These are phyloP conservation scores for Ptyas mucosa DNA, from an alignment of 2,113 vertebrate species.

Conservation along the genomic window DNA sequence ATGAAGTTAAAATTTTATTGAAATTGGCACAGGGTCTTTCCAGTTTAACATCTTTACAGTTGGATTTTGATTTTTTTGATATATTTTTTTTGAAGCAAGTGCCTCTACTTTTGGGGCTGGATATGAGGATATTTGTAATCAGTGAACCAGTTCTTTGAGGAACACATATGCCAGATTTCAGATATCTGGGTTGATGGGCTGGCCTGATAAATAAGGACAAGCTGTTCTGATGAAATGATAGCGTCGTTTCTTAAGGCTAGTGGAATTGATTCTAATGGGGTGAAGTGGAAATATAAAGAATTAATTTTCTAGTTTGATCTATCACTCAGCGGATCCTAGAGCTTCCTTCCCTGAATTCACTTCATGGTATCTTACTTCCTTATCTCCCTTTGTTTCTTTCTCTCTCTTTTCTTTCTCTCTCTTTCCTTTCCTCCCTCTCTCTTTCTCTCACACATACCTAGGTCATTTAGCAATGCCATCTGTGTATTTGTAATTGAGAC, in stretches of 20 bases:
- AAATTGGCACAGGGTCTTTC: background rate
- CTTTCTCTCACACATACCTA: background rate
- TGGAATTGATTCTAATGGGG: background rate
- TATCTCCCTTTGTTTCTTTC: background rate
- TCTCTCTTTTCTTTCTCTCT: background rate
- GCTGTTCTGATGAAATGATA: background rate
- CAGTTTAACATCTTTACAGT: background rate
- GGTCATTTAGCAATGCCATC: background rate
- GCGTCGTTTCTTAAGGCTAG: background rate
- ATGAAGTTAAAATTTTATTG: background rate
- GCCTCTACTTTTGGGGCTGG: background rate
- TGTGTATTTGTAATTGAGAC: background rate
- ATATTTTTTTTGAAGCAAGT: background rate
- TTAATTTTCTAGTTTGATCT: background rate
- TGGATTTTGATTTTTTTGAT: background rate
- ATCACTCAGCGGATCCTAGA: background rate
- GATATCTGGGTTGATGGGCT: background rate
- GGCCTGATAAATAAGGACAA: background rate
- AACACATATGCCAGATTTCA: background rate
- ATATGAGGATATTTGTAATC: background rate
- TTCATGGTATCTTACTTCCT: background rate
- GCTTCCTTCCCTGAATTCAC: background rate
- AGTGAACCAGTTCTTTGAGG: background rate
- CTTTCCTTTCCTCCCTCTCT: background rate
- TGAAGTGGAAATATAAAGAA: background rate